phyloP scores from a whole-genome alignment of 2,888 invertebrate species.

The Rotaria macrura region DNA sequence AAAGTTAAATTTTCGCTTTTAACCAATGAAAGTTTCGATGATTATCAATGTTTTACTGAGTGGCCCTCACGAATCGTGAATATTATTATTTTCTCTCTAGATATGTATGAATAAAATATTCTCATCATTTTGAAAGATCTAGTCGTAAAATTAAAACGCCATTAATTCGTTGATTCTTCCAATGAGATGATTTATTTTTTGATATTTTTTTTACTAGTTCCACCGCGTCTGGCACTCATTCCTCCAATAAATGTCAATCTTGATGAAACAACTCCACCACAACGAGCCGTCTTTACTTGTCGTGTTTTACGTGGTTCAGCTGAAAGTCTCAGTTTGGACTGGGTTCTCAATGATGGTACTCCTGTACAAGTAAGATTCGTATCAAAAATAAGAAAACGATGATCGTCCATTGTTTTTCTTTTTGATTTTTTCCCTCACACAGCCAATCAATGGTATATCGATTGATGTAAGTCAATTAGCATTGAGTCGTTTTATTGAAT shows the following conservation, averaged over 20 bases:
- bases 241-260: not conserved
- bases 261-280: not conserved
- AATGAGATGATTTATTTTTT: too few relatives aligned
- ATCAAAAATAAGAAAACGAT: too few relatives aligned
- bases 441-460: constrained; percentile 6
- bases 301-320: constrained; percentile 16
- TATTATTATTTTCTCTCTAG: too few relatives aligned
- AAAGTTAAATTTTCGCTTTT: too few relatives aligned
- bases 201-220: not conserved
- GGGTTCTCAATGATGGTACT: not conserved
- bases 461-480: not conserved
- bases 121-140: too few relatives aligned
- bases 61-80: too few relatives aligned
- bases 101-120: too few relatives aligned
- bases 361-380: not conserved
- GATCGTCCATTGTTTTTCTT: too few relatives aligned
- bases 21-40: too few relatives aligned
- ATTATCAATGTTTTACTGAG: too few relatives aligned
- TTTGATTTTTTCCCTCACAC: not conserved
- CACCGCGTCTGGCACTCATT: not conserved
- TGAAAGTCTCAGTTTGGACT: not conserved
- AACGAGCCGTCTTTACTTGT: not conserved
- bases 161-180: too few relatives aligned
- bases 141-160: too few relatives aligned
- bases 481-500: constrained; percentile 1